These are phyloP conservation scores for Neosilurus mollespiculum DNA, from an alignment of 2,797 vertebrate species.

Conservation along the genomic window DNA sequence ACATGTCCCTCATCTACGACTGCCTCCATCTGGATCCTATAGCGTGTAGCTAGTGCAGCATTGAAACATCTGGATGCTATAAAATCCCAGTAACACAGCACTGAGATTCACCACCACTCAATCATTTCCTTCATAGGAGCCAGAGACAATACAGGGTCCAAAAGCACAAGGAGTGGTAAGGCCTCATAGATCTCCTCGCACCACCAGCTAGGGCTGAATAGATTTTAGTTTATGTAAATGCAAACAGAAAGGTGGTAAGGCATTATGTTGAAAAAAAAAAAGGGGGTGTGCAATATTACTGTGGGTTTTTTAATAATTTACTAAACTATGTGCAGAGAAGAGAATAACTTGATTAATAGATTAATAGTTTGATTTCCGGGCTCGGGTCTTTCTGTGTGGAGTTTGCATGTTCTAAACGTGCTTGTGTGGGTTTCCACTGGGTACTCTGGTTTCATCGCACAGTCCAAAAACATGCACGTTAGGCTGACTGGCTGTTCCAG, in stretches of 20 bases:
- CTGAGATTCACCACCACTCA: conserved; percentile 16
- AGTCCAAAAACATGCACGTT: too few species aligned
- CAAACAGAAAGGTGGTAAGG: not conserved
- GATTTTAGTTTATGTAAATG: not conserved
- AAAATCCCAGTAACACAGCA: conserved; percentile 18
- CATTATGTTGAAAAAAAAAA: not conserved
- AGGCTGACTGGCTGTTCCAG: too few species aligned
- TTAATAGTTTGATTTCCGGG: too few species aligned
- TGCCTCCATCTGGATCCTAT: conserved; percentile 43
- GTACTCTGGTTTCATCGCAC: too few species aligned
- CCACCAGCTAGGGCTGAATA: not conserved
- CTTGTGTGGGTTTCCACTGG: too few species aligned
- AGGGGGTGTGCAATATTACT: not conserved
- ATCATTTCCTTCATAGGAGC: conserved; percentile 30
- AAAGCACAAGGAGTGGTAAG: not conserved
- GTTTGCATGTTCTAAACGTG: too few species aligned
- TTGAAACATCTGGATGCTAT: conserved; percentile 55
- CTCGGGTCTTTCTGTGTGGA: too few species aligned
- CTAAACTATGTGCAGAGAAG: not conserved
- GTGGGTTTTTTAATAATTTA: not conserved
- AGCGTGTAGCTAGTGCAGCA: conserved; percentile 10
- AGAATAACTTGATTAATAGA: too few species aligned
- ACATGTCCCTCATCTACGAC: conserved; percentile 41
- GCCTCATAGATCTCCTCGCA: not conserved
- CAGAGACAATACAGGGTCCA: conserved; percentile 39